A percentile compares a stretch with the other conserved stretches of the same genome.
phyloP scores from a whole-genome alignment of 1,140 invertebrate species.

The Drosophila ironensis region DNA sequence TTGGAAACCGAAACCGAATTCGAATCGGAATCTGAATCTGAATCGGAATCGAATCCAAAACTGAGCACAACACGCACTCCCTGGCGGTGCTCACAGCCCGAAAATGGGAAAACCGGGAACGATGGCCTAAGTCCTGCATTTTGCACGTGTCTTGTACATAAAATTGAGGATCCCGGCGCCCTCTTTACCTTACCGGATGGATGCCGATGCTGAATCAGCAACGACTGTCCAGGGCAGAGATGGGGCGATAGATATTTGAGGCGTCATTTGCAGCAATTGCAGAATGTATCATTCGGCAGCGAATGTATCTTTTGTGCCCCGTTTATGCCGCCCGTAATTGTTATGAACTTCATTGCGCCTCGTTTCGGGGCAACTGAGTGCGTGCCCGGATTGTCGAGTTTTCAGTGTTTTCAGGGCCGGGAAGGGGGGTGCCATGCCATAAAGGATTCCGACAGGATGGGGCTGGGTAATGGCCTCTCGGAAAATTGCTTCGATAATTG shows the following conservation, averaged over 20 bases:
- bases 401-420: not conserved
- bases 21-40: not conserved
- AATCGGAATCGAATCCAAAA: no score
- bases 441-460: not conserved
- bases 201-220: conserved; percentile 24
- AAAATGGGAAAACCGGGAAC: not conserved
- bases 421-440: not conserved
- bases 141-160: conserved; percentile 60
- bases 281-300: conserved; percentile 41
- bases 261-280: conserved; percentile 55
- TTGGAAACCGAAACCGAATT: conserved; percentile 1
- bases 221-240: conserved; percentile 7
- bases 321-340: conserved; percentile 59
- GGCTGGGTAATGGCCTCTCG: conserved; percentile 8
- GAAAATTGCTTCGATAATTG: conserved; percentile 68
- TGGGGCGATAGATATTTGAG: conserved; percentile 14
- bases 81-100: not conserved
- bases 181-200: conserved; percentile 8
- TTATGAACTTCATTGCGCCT: conserved; percentile 67
- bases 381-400: conserved; percentile 45
- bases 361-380: conserved; percentile 33
- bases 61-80: not conserved
- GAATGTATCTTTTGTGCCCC: conserved; percentile 53
- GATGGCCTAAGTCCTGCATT: conserved; percentile 39
- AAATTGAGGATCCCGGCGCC: conserved; percentile 16